A percentile compares a stretch with the other conserved stretches of the same genome.
Evolutionary conservation across 2,113 vertebrate genomes (phyloP).

Genomic region (Cariama cristata): DNA sequence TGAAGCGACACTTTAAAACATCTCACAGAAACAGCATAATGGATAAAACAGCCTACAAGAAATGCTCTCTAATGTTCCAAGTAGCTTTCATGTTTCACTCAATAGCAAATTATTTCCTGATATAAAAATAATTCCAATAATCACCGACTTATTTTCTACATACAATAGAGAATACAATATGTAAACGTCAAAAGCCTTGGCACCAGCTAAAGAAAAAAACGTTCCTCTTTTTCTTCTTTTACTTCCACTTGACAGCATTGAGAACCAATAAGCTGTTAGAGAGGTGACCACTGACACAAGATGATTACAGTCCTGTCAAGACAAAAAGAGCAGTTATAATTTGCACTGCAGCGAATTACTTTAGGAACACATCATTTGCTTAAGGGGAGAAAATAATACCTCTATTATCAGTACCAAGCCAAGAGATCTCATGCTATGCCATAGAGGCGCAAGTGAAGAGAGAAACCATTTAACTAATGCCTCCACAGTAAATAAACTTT

Average conservation of each 20-base stretch:
- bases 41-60: constrained; percentile 25
- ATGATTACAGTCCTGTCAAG: constrained; percentile 72
- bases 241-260: constrained; percentile 24
- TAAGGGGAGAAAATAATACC: constrained; percentile 19
- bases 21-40: constrained; percentile 20
- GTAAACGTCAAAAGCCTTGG: not conserved
- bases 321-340: constrained; percentile 63
- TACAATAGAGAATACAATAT: not conserved
- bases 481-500: not conserved
- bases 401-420: not conserved
- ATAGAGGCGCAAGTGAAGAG: not conserved
- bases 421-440: not conserved
- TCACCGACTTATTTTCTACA: constrained; percentile 40
- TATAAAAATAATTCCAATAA: constrained; percentile 59
- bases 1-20: not conserved
- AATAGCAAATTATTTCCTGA: constrained; percentile 50
- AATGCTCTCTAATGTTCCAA: constrained; percentile 45
- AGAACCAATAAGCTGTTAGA: constrained; percentile 52
- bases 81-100: constrained; percentile 28
- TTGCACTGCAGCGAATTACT: constrained; percentile 61
- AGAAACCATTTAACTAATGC: not conserved
- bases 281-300: constrained; percentile 64
- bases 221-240: not conserved
- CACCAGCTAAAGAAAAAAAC: constrained; percentile 10
- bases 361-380: constrained; percentile 42